Evolutionary conservation across 1,140 invertebrate genomes (phyloP), one percentile per base, ranked within the genome.

Genomic region (Eriocheir sinensis): DNA sequence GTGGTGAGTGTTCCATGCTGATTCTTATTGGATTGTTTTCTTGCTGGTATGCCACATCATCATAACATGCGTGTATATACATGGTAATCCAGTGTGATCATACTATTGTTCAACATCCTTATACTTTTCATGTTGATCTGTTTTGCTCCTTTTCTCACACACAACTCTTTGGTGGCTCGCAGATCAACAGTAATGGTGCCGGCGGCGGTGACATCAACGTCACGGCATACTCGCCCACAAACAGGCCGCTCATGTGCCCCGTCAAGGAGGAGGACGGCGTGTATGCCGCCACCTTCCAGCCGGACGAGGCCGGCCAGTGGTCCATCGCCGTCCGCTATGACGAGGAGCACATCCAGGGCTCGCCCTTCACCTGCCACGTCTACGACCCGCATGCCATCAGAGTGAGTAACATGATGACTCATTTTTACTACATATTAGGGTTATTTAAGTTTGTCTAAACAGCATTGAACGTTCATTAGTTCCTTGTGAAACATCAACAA

Each of bases 261-360:
- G 97, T 99, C 15, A 96, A 96, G 36, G 98, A 98, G 91, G 98
- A 98, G 93, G 96, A 97, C 86, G 98, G 98, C 94, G 98, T 98
- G 30, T 98, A 99, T 96, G 98, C 98, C 95, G 99, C 99, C 89
- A 99, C 98, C 95, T 99, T 99, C 96, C 98, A 99, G 96, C 99
- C 99, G 6, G 98, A 99, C 96, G 99, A 99, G 97, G 98, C 98
- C 86, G 99, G 99, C 96, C 98, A 99, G 96, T 99, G 99, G 99
- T 98, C 98, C 95, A 99, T 99, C 90, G 98, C 98, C 95, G 99
- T 99, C 94, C 98, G 98, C 34, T 99, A 99, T 96, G 99, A 99
- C 96, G 98, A 98, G 60, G 98, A 99, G 96, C 98, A 99, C 96
- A 99, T 99, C 96, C 98, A 98, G 96, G 99, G 99, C 85, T 99